Evolutionary conservation across 2,797 vertebrate species (phyloP), one percentile per base, ranked within the genome.

Genomic region (Meriones psammophilus): DNA sequence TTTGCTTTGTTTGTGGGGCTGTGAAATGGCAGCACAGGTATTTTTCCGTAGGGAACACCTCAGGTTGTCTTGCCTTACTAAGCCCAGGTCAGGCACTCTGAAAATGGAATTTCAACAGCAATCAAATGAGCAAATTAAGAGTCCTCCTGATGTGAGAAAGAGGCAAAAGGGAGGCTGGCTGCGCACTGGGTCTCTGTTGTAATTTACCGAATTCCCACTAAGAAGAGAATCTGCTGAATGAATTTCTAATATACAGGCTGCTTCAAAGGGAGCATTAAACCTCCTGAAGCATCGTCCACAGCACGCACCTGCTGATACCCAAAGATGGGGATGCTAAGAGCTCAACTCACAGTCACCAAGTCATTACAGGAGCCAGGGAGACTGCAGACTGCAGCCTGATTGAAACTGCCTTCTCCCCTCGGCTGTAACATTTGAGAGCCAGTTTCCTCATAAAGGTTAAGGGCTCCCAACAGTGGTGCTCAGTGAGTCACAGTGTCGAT

Each of bases 361-460:
- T 88, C 69, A 91, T 91, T 42, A 89, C 58, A 92, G 56, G 64
- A 94, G 79, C 79, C 86, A 89, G 54, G 18, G 36, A 93, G 76
- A 96, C 46, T 87, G 81, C 87, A 91, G 76, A 73, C 8, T 42
- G 83, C n/a, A 91, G 91, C 60, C 50, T 83, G 80, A 97, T 92
- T 90, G 94, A 92, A 92, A 78, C 36, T 36, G 79, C 36, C 54
- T 86, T 92, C 79, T 8, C 39, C 78, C 42, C 71, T 86, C 87
- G 69, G 91, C 54, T 91, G 91, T 86, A 92, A 91, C 39, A 66
- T 79, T 73, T 91, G 64, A 0, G 0, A 85, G 30, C 42, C 30
- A 68, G 92, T 93, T 92, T 95, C 89, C 64, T 85, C 30, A 28
- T 33, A 80, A 94, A 96, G 83, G 69, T 78, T 94, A 96, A 92